A percentile compares a stretch with the other conserved stretches of the same genome.
phyloP scores from a whole-genome alignment of 1,140 invertebrate species.

The Megathymus violae region DNA sequence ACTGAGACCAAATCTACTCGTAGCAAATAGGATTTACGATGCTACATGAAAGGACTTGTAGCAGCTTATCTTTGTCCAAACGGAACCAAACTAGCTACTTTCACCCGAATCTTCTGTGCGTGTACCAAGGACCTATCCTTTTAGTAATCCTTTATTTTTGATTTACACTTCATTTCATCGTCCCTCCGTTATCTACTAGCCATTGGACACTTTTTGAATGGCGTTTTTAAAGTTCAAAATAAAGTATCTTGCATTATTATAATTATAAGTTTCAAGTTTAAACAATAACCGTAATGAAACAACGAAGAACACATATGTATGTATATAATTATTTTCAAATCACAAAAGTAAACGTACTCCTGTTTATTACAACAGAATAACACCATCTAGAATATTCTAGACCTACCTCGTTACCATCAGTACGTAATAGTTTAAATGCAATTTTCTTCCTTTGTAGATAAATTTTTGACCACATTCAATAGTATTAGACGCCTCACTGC shows the following conservation, averaged over 20 bases:
- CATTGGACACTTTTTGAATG: too few species aligned
- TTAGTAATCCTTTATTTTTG: not conserved
- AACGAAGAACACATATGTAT: too few species aligned
- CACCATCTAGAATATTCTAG: too few species aligned
- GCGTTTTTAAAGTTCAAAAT: too few species aligned
- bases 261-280: too few species aligned
- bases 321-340: too few species aligned
- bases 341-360: too few species aligned
- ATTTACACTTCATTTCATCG: too few species aligned
- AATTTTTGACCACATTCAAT: slow-evolving; percentile 60
- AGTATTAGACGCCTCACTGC: slow-evolving; percentile 36
- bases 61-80: slow-evolving; percentile 49
- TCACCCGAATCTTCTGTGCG: slow-evolving; percentile 26
- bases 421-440: slow-evolving; percentile 16
- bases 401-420: too few species aligned
- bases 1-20: slow-evolving; percentile 51
- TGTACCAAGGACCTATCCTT: slow-evolving; percentile 1
- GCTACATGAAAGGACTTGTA: slow-evolving; percentile 55
- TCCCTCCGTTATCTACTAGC: too few species aligned
- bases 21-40: slow-evolving; percentile 57
- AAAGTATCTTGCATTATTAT: not conserved
- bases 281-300: too few species aligned
- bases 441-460: slow-evolving; percentile 50
- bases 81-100: slow-evolving; percentile 36
- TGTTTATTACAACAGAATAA: too few species aligned